These are phyloP conservation scores for Alligator sinensis DNA, from an alignment of 2,113 vertebrate species.

Conservation along the genomic window DNA sequence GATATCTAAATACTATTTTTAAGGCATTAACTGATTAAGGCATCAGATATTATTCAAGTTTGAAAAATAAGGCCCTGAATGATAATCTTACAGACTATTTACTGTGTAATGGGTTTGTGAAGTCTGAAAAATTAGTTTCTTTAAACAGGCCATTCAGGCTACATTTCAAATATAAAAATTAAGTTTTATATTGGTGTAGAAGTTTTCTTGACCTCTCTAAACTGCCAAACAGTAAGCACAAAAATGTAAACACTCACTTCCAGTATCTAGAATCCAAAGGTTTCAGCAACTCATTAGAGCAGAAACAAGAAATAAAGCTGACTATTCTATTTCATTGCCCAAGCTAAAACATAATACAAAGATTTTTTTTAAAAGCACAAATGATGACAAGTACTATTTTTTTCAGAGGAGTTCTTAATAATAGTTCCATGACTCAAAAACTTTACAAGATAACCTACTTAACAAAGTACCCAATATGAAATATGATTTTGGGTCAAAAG, in stretches of 20 bases:
- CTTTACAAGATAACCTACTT: too few species aligned
- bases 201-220: too few species aligned
- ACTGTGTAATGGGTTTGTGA: neutral
- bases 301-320: neutral
- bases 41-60: neutral
- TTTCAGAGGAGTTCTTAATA: too few species aligned
- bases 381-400: too few species aligned
- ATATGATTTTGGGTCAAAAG: too few species aligned
- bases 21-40: neutral
- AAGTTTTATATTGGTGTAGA: too few species aligned
- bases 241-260: too few species aligned
- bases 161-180: too few species aligned
- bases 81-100: neutral
- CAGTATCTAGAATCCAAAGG: neutral
- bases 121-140: neutral
- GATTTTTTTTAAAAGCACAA: neutral
- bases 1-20: neutral
- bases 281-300: neutral
- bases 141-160: too few species aligned
- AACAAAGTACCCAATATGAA: too few species aligned
- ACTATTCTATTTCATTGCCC: neutral
- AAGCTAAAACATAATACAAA: neutral
- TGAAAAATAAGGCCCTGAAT: neutral
- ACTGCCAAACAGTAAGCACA: too few species aligned
- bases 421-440: too few species aligned